phyloP scores from a whole-genome alignment of 1,140 invertebrate genomes.

The Drosophila albomicans region DNA sequence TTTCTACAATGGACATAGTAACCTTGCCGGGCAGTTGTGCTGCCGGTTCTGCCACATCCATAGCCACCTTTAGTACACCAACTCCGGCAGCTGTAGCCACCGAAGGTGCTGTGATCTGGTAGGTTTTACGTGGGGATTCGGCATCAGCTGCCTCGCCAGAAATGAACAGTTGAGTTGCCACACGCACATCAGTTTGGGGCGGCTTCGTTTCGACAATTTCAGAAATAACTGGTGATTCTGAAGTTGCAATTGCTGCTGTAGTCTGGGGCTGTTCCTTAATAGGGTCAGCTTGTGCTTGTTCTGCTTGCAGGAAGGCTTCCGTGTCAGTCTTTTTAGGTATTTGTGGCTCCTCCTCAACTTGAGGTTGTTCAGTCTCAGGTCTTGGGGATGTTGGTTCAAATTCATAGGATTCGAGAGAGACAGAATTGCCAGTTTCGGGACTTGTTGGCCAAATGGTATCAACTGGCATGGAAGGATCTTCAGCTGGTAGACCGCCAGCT shows the following conservation, averaged over 20 bases:
- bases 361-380: constrained; percentile 13
- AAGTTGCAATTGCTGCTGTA: neutral
- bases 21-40: constrained; percentile 55
- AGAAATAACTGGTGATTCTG: neutral
- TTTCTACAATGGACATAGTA: constrained; percentile 78
- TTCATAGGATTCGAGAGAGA: constrained; percentile 69
- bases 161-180: constrained; percentile 78
- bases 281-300: neutral
- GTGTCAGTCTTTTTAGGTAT: constrained; percentile 50
- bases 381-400: constrained; percentile 59
- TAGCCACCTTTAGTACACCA: constrained; percentile 67
- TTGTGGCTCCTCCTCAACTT: constrained; percentile 2
- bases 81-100: constrained; percentile 64
- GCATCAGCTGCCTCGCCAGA: constrained; percentile 63
- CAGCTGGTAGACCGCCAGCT: constrained; percentile 5
- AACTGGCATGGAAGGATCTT: constrained; percentile 53
- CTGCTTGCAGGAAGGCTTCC: constrained; percentile 47
- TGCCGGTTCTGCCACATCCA: constrained; percentile 38
- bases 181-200: constrained; percentile 59
- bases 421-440: constrained; percentile 73
- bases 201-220: constrained; percentile 7
- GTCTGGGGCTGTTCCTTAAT: neutral
- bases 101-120: constrained; percentile 75
- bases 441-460: constrained; percentile 79
- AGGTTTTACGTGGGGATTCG: constrained; percentile 56